Percentiles rank a stretch among this genome's conserved stretches.
phyloP scores from a whole-genome alignment of 1,140 invertebrate genomes.

The Eupristina koningsbergeri region DNA sequence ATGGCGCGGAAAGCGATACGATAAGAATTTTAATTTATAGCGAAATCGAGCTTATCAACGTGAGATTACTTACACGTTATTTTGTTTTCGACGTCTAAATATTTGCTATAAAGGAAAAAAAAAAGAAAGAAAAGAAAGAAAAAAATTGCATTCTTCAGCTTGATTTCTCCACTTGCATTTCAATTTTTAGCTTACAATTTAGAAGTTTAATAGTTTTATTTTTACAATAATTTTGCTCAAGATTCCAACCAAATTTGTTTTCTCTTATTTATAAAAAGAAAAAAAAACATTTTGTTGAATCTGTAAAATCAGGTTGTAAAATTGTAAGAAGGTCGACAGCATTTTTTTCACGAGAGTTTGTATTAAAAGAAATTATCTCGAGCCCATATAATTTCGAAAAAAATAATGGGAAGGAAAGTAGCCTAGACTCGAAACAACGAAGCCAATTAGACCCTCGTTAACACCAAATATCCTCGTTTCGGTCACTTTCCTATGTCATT shows the following conservation, averaged over 20 bases:
- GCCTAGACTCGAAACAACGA: conserved; percentile 3
- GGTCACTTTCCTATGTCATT: conserved; percentile 19
- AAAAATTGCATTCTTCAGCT: too few relatives aligned
- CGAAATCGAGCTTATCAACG: background rate
- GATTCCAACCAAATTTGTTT: too few relatives aligned
- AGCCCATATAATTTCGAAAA: conserved; percentile 24
- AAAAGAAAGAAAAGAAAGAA: too few relatives aligned
- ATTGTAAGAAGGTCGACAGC: background rate
- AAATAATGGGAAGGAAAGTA: conserved; percentile 15
- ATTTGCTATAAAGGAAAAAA: too few relatives aligned
- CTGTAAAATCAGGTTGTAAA: background rate
- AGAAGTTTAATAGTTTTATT: too few relatives aligned
- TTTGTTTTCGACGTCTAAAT: too few relatives aligned
- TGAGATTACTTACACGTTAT: background rate
- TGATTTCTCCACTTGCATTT: too few relatives aligned
- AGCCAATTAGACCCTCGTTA: conserved; percentile 38
- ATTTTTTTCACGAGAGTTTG: background rate
- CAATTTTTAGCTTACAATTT: too few relatives aligned
- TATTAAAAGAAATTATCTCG: conserved; percentile 14
- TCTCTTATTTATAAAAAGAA: too few relatives aligned
- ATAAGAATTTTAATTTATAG: background rate
- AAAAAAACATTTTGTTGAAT: background rate
- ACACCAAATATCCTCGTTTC: conserved; percentile 38
- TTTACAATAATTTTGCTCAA: too few relatives aligned
- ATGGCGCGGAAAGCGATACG: background rate